These are phyloP conservation scores for Delia radicum DNA, from an alignment of 1,140 invertebrate genomes.

Conservation along the genomic window DNA sequence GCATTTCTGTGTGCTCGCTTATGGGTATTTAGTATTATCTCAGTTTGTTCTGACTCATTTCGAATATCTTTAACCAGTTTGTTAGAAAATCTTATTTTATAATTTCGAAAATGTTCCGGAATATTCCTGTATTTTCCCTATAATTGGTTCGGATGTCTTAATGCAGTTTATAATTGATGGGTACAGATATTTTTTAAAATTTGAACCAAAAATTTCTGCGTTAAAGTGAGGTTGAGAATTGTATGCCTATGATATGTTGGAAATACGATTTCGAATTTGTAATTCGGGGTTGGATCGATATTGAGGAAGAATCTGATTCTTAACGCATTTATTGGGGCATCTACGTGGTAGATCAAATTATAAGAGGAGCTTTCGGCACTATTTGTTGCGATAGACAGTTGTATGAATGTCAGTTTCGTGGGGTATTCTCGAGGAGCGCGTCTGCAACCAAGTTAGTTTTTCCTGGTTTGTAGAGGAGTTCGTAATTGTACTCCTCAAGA, in stretches of 20 bases:
- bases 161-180: too few relatives aligned
- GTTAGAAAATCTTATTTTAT: neutral
- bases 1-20: neutral
- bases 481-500: too few relatives aligned
- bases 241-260: too few relatives aligned
- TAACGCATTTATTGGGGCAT: constrained; percentile 1
- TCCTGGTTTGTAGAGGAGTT: constrained; percentile 1
- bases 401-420: too few relatives aligned
- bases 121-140: neutral
- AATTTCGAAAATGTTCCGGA: neutral
- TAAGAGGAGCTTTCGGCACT: constrained; percentile 14
- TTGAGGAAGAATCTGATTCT: constrained; percentile 24
- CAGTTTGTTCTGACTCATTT: neutral
- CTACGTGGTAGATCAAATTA: constrained; percentile 2
- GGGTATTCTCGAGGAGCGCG: too few relatives aligned
- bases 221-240: too few relatives aligned
- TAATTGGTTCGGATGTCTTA: too few relatives aligned
- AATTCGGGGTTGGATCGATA: too few relatives aligned
- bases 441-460: too few relatives aligned
- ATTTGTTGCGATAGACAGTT: too few relatives aligned
- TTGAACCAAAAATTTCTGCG: neutral
- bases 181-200: neutral
- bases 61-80: neutral
- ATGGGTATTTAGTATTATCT: too few relatives aligned
- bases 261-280: too few relatives aligned